Evolutionary conservation across 1,140 invertebrate genomes (phyloP).

Genomic region (Drosophila bocqueti): DNA sequence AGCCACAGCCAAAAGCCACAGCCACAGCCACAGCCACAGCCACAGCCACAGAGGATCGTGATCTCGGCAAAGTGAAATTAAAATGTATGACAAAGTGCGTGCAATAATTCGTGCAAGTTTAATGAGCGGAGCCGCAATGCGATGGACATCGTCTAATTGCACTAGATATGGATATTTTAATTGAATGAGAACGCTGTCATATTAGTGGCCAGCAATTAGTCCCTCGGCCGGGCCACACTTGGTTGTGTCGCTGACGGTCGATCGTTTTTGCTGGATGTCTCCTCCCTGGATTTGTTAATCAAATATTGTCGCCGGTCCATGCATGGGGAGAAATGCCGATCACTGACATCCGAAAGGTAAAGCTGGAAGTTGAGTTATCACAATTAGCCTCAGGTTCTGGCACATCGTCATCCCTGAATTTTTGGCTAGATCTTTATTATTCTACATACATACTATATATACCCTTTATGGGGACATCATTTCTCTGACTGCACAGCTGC

Average conservation of each 20-base stretch:
- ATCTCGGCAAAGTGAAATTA: constrained; percentile 78
- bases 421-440: not conserved
- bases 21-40: not conserved
- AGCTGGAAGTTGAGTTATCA: not conserved
- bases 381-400: not conserved
- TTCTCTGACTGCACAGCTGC: constrained; percentile 24
- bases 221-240: constrained; percentile 42
- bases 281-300: constrained; percentile 63
- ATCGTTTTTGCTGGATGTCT: constrained; percentile 2
- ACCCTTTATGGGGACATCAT: not conserved
- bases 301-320: constrained; percentile 45
- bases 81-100: constrained; percentile 85
- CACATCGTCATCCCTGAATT: not conserved
- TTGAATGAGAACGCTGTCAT: constrained; percentile 84
- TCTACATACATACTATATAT: not conserved
- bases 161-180: constrained; percentile 84
- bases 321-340: constrained; percentile 9
- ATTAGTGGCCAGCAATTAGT: constrained; percentile 80
- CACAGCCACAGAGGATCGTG: constrained; percentile 15
- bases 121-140: constrained; percentile 80
- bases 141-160: constrained; percentile 80
- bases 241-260: constrained; percentile 2
- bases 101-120: constrained; percentile 85
- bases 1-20: not conserved
- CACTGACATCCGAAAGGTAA: not conserved